These are phyloP conservation scores for Trachelus tabidus DNA, from an alignment of 2,888 invertebrate genomes.

Conservation along the genomic window DNA sequence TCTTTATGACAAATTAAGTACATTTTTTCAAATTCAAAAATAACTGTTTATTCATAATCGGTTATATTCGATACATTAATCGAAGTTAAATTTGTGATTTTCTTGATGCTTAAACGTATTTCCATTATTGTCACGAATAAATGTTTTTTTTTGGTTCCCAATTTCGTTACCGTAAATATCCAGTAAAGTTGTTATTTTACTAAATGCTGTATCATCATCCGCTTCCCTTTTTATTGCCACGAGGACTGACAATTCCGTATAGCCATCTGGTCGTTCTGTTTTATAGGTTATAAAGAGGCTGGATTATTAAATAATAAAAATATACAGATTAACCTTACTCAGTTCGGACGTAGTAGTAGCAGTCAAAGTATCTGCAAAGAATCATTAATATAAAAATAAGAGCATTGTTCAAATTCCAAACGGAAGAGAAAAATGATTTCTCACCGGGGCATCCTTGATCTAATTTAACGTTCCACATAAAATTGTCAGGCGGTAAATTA, in stretches of 20 bases:
- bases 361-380: background rate
- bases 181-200: background rate
- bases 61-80: background rate
- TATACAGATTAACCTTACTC: background rate
- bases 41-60: background rate
- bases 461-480: background rate
- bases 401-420: background rate
- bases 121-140: background rate
- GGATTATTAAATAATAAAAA: background rate
- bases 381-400: background rate
- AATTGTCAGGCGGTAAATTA: background rate
- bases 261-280: background rate
- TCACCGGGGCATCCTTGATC: background rate
- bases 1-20: background rate
- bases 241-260: background rate
- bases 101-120: background rate
- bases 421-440: background rate
- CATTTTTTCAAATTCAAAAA: background rate
- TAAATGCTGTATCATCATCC: background rate
- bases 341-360: background rate
- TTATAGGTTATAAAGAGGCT: too few relatives aligned
- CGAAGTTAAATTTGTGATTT: background rate
- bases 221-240: background rate
- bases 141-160: background rate
- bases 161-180: background rate